These are phyloP conservation scores for Oncorhynchus clarkii DNA, from an alignment of 2,113 vertebrate genomes.

Conservation along the genomic window DNA sequence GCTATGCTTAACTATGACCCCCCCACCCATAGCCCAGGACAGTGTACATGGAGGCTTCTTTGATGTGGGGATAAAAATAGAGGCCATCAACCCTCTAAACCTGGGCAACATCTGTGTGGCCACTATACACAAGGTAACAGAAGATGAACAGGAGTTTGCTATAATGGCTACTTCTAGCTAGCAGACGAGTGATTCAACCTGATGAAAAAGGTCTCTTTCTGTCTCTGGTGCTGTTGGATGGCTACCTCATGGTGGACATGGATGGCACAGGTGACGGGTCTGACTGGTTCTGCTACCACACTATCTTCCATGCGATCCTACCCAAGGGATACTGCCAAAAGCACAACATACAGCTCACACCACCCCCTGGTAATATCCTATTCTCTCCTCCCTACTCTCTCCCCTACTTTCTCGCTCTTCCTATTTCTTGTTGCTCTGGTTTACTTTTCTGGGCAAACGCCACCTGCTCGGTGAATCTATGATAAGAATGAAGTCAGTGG, in stretches of 20 bases:
- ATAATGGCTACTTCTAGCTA: too few relatives aligned
- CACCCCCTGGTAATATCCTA: conserved; percentile 77
- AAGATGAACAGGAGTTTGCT: too few relatives aligned
- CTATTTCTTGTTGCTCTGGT: too few relatives aligned
- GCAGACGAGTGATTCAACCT: too few relatives aligned
- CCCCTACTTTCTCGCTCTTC: too few relatives aligned
- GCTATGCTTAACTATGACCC: neutral
- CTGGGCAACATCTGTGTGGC: conserved; percentile 94
- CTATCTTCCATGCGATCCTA: conserved; percentile 89
- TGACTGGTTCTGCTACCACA: conserved; percentile 94
- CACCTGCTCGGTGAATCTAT: too few relatives aligned
- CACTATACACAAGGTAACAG: conserved; percentile 86
- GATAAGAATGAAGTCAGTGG: too few relatives aligned
- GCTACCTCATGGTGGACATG: conserved; percentile 92
- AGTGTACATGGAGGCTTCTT: conserved; percentile 91
- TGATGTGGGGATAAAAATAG: conserved; percentile 91
- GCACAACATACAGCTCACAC: conserved; percentile 82
- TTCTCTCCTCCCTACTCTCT: too few relatives aligned
- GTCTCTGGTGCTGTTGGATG: conserved; percentile 85
- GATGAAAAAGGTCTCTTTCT: neutral
- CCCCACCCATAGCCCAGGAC: conserved; percentile 74
- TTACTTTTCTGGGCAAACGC: too few relatives aligned
- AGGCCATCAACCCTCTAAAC: conserved; percentile 93
- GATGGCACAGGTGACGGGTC: conserved; percentile 81
- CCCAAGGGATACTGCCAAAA: conserved; percentile 85